Evolutionary conservation across 2,797 vertebrate genomes (phyloP), one percentile per base, ranked within the genome.

Genomic region (Chelmon rostratus): DNA sequence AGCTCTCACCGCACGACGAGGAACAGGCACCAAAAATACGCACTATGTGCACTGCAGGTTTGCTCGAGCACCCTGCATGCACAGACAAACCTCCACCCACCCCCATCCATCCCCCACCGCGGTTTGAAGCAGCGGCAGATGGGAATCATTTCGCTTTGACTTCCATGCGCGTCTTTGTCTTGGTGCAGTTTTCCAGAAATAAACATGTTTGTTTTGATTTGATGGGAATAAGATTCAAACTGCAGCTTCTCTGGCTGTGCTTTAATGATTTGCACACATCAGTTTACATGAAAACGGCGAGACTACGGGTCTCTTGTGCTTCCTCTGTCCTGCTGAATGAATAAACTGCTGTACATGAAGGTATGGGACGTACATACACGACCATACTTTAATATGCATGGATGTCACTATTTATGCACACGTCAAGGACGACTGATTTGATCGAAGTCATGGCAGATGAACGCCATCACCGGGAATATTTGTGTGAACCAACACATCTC

Each of bases 41-140:
- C 59, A 73, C 44, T 37, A 19, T n/a, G 50, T 72, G 78, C 68
- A 28, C 3, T 78, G 78, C 82, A 81, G 33, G 73, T 74, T 70
- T 62, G 76, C 79, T 81, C 5, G 2, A 68, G 47, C 68, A 57
- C 64, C 50, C 50, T 73, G 38, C 70, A 66, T 61, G 58, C 73
- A 83, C 81, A 56, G 63, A 76, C 75, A 69, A 19, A 59, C 44
- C 37, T 40, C 28, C 23, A 9, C 5, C 11, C 46, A 15, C 12
- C 47, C 33, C 37, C 28, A 15, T 13, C 46, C 65, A 44, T n/a
- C 78, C 49, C 82, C 66, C 83, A 52, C 2, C n/a, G 19, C 53
- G 68, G 50, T 74, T 65, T 70, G 49, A 72, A 54, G 83, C 56
- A 31, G 66, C 61, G 74, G 72, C 84, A 85, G 84, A 86, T 89